Evolutionary conservation across 2,888 invertebrate genomes (phyloP), one percentile per base, ranked within the genome.

Genomic region (Conops quadrifasciatus): DNA sequence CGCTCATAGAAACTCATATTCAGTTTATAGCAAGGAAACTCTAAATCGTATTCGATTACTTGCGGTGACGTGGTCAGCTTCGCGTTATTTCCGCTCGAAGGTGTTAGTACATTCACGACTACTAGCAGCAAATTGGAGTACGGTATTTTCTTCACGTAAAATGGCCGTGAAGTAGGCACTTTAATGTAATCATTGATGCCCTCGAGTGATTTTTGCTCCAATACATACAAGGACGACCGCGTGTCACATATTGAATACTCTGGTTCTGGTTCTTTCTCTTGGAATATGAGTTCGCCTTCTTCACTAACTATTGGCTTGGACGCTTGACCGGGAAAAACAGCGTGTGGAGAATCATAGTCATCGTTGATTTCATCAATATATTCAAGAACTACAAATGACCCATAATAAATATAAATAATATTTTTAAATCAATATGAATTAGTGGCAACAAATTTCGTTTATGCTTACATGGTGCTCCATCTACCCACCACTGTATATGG

Each of bases 71-170:
- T 88, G 49, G 87, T 87, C 65, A 89, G 83, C 66, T 83, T 84
- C 60, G 85, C 84, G 9, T 36, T 36, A 36, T 36, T 36, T 15
- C 72, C 72, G 73, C 87, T 87, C 64, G 86, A 82, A 68, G 87
- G 86, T 80, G 81, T 81, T 56, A 83, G 75, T 0, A 88, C 87
- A 79, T 93, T 89, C 4, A 94, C 90, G 16, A 93, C 92, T 62
- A 95, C 89, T 74, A 95, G 85, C 45, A 95, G 81, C 71, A 95
- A 87, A 87, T 95, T 95, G 26, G 94, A 94, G 79, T 92, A 89
- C 0, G 91, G 90, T 49, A 95, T 90, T 80, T 90, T 89, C 75
- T 92, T 89, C 0, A 93, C 89, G 84, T 90, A 91, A 82, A 91
- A 94, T 2, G 89, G 89, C 69, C 90, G 88, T 28, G 88, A 88